A percentile compares a stretch with the other conserved stretches of the same genome.
Evolutionary conservation across 1,140 invertebrate species (phyloP).

Genomic region (Propsilocerus akamusi): DNA sequence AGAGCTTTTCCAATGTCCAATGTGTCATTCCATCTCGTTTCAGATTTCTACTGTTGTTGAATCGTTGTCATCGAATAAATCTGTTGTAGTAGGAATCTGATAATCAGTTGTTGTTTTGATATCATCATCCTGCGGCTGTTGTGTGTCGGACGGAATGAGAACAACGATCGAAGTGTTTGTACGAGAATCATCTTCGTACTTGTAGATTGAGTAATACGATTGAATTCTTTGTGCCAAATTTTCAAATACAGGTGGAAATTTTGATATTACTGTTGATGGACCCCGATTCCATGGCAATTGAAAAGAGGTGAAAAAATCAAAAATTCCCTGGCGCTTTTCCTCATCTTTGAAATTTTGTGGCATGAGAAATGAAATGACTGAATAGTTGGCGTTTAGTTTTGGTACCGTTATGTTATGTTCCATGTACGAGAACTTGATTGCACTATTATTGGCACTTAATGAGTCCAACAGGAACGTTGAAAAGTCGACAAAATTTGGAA

Average conservation of each 20-base stretch:
- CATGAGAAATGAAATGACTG: not conserved
- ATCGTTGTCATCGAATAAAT: too few species aligned
- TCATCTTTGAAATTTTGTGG: not conserved
- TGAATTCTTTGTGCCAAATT: not conserved
- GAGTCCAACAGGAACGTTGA: not conserved
- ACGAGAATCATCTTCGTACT: not conserved
- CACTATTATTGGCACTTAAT: not conserved
- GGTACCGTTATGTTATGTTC: not conserved
- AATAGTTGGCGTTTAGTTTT: not conserved
- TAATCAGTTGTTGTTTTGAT: not conserved
- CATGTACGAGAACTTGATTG: not conserved
- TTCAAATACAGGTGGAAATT: not conserved
- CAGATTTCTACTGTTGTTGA: not conserved
- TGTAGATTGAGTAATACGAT: not conserved
- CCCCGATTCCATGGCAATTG: not conserved
- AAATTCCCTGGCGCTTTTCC: not conserved
- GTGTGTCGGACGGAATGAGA: not conserved
- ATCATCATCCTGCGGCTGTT: not conserved
- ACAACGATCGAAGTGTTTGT: not conserved
- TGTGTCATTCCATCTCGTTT: not conserved
- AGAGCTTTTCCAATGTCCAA: too few species aligned
- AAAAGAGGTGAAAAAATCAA: not conserved
- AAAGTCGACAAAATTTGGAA: constrained; percentile 1
- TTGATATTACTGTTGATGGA: not conserved
- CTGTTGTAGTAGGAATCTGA: not conserved